Conservation (phyloP, 2,113 vertebrate genomes). For the Ahaetulla prasina region DNA sequence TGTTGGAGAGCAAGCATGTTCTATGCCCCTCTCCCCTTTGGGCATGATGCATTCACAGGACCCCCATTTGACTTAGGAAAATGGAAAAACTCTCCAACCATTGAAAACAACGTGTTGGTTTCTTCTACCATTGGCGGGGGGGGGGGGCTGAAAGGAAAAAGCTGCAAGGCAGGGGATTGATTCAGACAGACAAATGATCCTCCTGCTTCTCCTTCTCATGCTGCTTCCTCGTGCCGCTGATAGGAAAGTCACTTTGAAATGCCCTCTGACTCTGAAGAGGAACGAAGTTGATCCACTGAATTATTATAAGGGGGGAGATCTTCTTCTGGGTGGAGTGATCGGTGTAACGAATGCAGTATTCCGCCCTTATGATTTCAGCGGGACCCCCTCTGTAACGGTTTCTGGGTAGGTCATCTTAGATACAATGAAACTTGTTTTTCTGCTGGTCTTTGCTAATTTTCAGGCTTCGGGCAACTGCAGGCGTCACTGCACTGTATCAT, state of each 20-base stretch:
- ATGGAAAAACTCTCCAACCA: not conserved
- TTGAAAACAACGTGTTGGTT: not conserved
- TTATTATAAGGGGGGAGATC: not conserved
- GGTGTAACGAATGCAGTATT: not conserved
- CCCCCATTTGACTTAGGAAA: not conserved
- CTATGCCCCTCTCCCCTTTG: not conserved
- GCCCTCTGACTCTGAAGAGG: not conserved
- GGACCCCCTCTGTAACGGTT: not conserved
- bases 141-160: too few relatives aligned
- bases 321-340: not conserved
- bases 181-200: not conserved
- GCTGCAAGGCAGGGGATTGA: not conserved
- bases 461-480: not conserved
- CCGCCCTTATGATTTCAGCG: not conserved
- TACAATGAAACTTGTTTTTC: not conserved
- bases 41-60: not conserved
- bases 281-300: not conserved
- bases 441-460: not conserved
- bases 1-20: not conserved
- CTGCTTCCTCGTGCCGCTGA: not conserved
- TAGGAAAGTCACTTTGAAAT: not conserved
- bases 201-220: not conserved
- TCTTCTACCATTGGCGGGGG: not conserved
- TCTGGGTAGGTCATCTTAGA: not conserved
- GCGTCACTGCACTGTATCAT: not conserved